These are phyloP conservation scores for Cremastobaeus sp. DNA, from an alignment of 2,888 invertebrate genomes.

Conservation along the genomic window DNA sequence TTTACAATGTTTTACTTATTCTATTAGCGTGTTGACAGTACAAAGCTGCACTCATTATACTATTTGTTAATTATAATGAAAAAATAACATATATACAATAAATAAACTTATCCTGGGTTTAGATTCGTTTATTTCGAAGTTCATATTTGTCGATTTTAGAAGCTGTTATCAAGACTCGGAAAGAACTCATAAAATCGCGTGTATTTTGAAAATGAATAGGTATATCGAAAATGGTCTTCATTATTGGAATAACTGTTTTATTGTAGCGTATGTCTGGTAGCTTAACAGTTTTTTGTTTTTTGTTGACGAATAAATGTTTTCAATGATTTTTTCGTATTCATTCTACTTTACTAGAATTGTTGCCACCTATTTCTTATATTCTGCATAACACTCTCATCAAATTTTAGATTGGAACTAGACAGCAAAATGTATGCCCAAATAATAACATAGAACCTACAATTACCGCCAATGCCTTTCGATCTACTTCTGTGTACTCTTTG, in stretches of 20 bases:
- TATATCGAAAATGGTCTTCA: neutral
- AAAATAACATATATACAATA: too few species aligned
- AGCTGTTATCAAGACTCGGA: neutral
- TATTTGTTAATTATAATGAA: too few species aligned
- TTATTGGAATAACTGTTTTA: neutral
- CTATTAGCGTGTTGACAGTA: too few species aligned
- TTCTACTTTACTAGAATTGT: constrained; percentile 1
- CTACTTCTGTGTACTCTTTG: neutral
- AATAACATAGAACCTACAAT: constrained; percentile 4
- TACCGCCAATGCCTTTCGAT: neutral
- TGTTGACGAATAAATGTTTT: neutral
- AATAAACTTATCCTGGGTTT: too few species aligned
- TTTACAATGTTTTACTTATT: too few species aligned
- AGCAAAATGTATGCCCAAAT: neutral
- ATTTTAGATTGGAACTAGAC: neutral
- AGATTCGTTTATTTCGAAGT: too few species aligned
- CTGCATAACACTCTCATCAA: constrained; percentile 2
- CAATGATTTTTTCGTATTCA: neutral
- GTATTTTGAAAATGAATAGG: neutral
- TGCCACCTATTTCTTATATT: constrained; percentile 1
- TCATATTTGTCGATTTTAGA: neutral
- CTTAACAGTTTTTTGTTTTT: neutral
- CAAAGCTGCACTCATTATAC: too few species aligned
- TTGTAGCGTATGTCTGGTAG: neutral
- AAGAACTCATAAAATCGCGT: neutral